A percentile compares a stretch with the other conserved stretches of the same genome.
phyloP scores from a whole-genome alignment of 2,113 vertebrate species.

The Oncorhynchus gorbuscha region DNA sequence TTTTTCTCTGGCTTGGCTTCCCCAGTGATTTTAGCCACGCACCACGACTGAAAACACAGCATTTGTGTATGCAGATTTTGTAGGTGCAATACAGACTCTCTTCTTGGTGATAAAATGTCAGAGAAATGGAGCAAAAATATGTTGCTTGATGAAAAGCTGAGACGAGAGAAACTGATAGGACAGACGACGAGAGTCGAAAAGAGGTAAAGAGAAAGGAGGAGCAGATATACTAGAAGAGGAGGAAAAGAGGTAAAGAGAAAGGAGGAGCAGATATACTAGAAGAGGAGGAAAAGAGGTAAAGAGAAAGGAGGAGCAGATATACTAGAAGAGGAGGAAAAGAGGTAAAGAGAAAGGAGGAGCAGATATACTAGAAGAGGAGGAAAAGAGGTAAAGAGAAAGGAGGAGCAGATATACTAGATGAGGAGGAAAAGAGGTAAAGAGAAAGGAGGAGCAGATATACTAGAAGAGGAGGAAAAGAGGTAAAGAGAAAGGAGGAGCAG shows the following conservation, averaged over 20 bases:
- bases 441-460: neutral
- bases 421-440: neutral
- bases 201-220: constrained; percentile 5
- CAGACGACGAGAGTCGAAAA: neutral
- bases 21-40: no score
- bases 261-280: neutral
- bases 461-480: neutral
- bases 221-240: neutral
- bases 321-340: neutral
- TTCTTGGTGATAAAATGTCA: neutral
- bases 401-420: neutral
- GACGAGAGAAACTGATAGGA: neutral
- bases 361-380: neutral
- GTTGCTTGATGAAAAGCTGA: neutral
- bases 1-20: no score
- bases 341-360: neutral
- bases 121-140: neutral
- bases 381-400: neutral
- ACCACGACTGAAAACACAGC: neutral
- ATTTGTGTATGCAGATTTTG: neutral
- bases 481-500: neutral
- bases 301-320: neutral
- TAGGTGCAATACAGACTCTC: neutral
- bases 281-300: neutral
- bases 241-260: neutral